Conservation (phyloP, 2,888 invertebrate species). For the Yponomeuta sedellus region DNA sequence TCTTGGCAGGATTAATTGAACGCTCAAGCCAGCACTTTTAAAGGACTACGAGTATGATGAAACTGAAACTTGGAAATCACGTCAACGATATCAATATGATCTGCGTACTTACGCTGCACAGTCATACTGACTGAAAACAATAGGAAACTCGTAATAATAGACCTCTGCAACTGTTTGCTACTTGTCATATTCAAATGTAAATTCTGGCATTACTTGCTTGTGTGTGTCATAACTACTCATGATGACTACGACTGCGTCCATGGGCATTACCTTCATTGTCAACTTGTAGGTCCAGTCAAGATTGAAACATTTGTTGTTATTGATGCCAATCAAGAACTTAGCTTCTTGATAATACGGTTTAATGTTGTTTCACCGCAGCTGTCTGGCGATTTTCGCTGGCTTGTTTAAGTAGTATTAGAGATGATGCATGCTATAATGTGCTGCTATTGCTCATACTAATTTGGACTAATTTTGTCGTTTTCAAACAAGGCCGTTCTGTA, state of each 20-base stretch:
- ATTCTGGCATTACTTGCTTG: not conserved
- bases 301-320: no score
- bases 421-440: not conserved
- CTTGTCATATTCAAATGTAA: not conserved
- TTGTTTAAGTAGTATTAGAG: not conserved
- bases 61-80: not conserved
- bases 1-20: not conserved
- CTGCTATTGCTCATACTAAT: not conserved
- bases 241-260: not conserved
- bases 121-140: not conserved
- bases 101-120: not conserved
- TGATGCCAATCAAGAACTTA: no score
- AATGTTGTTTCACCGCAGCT: not conserved
- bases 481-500: slow-evolving; percentile 18
- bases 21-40: not conserved
- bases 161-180: not conserved
- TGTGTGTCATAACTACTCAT: not conserved
- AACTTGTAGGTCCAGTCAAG: no score
- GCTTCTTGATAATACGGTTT: no score
- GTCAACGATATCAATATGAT: not conserved
- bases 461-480: slow-evolving; percentile 17
- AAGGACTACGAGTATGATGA: not conserved
- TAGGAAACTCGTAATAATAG: not conserved
- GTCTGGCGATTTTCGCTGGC: not conserved
- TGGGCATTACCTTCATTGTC: not conserved